These are phyloP conservation scores for Dasypus novemcinctus DNA, from an alignment of 2,113 vertebrate species.

Conservation along the genomic window DNA sequence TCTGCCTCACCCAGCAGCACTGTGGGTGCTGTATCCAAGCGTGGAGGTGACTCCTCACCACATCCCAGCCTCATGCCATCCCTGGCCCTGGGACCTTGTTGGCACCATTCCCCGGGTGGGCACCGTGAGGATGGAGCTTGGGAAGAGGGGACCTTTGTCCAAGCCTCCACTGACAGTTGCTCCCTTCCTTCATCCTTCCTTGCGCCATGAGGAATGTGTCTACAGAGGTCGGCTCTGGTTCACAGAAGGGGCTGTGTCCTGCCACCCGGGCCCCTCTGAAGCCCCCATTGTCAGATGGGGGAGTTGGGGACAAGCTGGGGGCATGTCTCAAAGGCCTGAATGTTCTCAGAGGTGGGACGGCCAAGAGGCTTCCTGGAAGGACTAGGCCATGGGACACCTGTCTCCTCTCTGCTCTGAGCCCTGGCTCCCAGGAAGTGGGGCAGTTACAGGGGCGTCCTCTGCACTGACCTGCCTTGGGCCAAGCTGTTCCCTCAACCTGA, in stretches of 20 bases:
- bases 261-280: slow-evolving; percentile 61
- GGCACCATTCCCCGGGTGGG: not conserved
- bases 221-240: not conserved
- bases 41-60: not conserved
- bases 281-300: slow-evolving; percentile 59
- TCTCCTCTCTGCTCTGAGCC: not conserved
- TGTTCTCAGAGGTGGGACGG: slow-evolving; percentile 61
- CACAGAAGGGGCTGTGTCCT: slow-evolving; percentile 70
- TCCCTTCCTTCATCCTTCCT: not conserved
- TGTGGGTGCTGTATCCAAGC: not conserved
- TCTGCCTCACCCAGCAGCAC: too few species aligned
- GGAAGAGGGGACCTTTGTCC: slow-evolving; percentile 64
- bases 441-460: not conserved
- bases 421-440: not conserved
- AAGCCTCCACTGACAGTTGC: not conserved
- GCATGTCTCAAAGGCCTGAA: slow-evolving; percentile 58
- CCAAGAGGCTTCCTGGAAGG: not conserved
- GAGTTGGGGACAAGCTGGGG: not conserved
- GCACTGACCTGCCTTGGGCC: not conserved
- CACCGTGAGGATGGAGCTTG: not conserved
- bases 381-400: slow-evolving; percentile 14
- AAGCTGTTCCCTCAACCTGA: not conserved
- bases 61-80: slow-evolving; percentile 1
- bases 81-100: slow-evolving; percentile 41
- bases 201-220: slow-evolving; percentile 68